Conservation (phyloP, 2,113 vertebrate species). For the Holacanthus passer region DNA sequence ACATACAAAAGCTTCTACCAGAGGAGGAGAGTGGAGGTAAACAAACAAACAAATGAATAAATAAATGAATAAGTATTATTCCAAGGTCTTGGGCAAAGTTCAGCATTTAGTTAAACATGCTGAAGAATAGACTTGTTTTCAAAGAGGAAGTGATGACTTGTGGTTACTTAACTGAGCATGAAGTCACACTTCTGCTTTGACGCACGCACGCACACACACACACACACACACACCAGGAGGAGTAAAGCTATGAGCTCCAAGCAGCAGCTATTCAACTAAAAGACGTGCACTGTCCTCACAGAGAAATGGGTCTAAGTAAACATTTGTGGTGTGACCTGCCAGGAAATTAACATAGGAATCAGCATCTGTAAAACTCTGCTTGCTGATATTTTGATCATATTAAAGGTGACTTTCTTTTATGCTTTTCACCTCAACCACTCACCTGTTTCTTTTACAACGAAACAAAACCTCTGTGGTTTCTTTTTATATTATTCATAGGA, state of each 20-base stretch:
- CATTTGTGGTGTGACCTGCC: neutral
- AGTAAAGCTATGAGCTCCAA: neutral
- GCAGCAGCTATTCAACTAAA: neutral
- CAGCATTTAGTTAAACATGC: neutral
- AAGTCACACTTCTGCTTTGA: constrained; percentile 58
- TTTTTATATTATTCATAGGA: neutral
- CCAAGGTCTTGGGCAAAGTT: neutral
- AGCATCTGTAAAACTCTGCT: neutral
- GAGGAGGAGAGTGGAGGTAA: neutral
- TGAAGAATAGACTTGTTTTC: neutral
- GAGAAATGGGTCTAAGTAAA: neutral
- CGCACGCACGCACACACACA: too few species aligned
- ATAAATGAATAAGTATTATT: neutral
- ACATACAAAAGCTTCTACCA: neutral
- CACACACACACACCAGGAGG: neutral
- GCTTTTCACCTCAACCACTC: constrained; percentile 38
- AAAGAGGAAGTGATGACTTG: constrained; percentile 41
- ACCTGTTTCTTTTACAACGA: constrained; percentile 58
- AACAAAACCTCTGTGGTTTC: constrained; percentile 46
- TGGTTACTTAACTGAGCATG: constrained; percentile 4
- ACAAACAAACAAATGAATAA: neutral
- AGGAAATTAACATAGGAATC: constrained; percentile 56
- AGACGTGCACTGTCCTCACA: neutral
- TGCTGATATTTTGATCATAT: neutral
- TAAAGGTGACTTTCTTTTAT: constrained; percentile 40